phyloP scores from a whole-genome alignment of 2,797 vertebrate species.

The Amblyraja radiata region DNA sequence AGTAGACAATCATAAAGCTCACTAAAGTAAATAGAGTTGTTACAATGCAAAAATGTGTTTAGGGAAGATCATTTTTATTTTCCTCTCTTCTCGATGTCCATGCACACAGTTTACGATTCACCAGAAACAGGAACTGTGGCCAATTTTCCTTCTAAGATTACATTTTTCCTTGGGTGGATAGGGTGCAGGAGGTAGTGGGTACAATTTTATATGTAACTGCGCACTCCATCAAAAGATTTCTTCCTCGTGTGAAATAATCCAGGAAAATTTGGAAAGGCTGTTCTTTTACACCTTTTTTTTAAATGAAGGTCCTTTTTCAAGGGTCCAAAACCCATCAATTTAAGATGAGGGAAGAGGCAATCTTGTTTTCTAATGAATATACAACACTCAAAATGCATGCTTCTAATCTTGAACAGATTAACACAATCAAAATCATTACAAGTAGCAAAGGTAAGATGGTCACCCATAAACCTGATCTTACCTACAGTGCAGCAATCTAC shows the following conservation, averaged over 20 bases:
- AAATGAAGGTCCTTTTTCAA: not conserved
- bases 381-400: not conserved
- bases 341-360: not conserved
- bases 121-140: not conserved
- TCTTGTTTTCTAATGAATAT: not conserved
- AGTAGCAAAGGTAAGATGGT: not conserved
- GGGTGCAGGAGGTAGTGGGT: not conserved
- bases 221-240: not conserved
- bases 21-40: not conserved
- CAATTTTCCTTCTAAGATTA: no score
- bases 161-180: not conserved
- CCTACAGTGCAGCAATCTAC: conserved; percentile 79
- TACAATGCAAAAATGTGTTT: not conserved
- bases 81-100: not conserved
- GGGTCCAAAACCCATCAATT: not conserved
- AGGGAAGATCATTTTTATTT: not conserved
- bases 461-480: conserved; percentile 48
- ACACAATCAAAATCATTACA: not conserved
- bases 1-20: not conserved
- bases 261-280: no score
- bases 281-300: not conserved
- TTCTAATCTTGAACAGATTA: conserved; percentile 5
- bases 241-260: not conserved
- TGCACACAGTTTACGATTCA: not conserved
- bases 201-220: not conserved